Conservation (phyloP, 2,888 invertebrate genomes). For the Plutella xylostella region DNA sequence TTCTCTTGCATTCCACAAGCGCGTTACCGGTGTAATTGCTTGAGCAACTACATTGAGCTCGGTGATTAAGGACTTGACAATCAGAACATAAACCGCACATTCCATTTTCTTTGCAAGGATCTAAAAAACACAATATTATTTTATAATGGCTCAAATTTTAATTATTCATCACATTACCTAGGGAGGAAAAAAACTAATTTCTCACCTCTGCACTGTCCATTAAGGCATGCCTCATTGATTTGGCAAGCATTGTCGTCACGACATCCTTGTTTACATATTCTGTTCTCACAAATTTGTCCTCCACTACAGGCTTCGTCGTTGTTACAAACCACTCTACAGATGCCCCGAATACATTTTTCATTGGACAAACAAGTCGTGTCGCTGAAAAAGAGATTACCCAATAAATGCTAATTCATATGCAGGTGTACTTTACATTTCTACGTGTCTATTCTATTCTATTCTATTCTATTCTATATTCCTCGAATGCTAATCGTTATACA, state of each 20-base stretch:
- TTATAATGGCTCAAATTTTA: too few relatives aligned
- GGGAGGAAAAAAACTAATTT: too few relatives aligned
- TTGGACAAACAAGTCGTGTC: slow-evolving; percentile 86
- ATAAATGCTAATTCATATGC: too few relatives aligned
- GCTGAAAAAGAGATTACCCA: slow-evolving; percentile 47
- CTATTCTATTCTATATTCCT: too few relatives aligned
- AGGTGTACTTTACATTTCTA: too few relatives aligned
- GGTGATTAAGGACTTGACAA: slow-evolving; percentile 86
- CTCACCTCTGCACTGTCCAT: slow-evolving; percentile 83
- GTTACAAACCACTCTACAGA: slow-evolving; percentile 88
- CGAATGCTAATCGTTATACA: too few relatives aligned
- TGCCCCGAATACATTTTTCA: slow-evolving; percentile 86
- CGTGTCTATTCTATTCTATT: too few relatives aligned
- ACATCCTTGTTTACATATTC: slow-evolving; percentile 89
- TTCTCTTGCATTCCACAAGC: slow-evolving; percentile 79
- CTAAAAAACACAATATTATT: slow-evolving; percentile 40
- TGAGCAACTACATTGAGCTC: slow-evolving; percentile 88
- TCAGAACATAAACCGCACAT: slow-evolving; percentile 87
- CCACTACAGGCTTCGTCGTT: slow-evolving; percentile 83
- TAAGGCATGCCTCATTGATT: slow-evolving; percentile 81
- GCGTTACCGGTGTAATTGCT: slow-evolving; percentile 86
- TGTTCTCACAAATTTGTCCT: slow-evolving; percentile 88
- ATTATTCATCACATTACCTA: too few relatives aligned
- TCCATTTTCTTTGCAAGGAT: slow-evolving; percentile 80
- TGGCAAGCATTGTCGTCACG: slow-evolving; percentile 85